Evolutionary conservation across 2,113 vertebrate genomes (phyloP).

Genomic region (Elaphurus davidianus): DNA sequence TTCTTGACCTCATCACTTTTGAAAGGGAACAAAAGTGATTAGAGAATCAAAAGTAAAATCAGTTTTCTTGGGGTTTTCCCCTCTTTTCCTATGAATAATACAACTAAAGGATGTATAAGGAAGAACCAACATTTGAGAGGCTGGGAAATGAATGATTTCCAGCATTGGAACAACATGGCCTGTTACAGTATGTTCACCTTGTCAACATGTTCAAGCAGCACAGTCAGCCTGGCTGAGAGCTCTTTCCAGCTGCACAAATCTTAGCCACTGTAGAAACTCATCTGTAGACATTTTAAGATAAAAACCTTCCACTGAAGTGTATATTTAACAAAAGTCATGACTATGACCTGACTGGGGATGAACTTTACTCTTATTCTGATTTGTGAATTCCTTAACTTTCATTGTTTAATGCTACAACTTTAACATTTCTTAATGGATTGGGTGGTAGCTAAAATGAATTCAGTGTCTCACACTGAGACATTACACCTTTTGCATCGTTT

Average conservation of each 20-base stretch:
- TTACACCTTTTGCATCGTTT: slow-evolving; percentile 78
- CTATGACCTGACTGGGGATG: background rate
- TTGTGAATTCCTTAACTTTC: slow-evolving; percentile 67
- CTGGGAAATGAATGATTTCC: background rate
- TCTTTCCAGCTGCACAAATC: slow-evolving; percentile 4
- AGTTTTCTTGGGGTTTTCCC: background rate
- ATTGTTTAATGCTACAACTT: slow-evolving; percentile 70
- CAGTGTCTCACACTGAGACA: slow-evolving; percentile 65
- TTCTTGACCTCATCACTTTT: background rate
- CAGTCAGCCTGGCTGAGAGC: background rate
- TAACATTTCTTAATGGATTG: slow-evolving; percentile 62
- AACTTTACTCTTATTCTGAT: slow-evolving; percentile 52
- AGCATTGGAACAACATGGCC: background rate
- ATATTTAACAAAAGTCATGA: background rate
- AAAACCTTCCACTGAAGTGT: slow-evolving; percentile 40
- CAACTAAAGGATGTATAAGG: background rate
- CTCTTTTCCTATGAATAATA: background rate
- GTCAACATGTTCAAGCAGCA: background rate
- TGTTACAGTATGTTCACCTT: background rate
- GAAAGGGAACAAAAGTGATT: background rate
- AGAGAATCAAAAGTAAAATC: background rate
- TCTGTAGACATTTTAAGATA: background rate
- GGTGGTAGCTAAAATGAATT: slow-evolving; percentile 68
- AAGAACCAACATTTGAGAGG: background rate
- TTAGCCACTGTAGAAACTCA: slow-evolving; percentile 42